phyloP scores from a whole-genome alignment of 2,113 vertebrate species.

The Chiloscyllium plagiosum region DNA sequence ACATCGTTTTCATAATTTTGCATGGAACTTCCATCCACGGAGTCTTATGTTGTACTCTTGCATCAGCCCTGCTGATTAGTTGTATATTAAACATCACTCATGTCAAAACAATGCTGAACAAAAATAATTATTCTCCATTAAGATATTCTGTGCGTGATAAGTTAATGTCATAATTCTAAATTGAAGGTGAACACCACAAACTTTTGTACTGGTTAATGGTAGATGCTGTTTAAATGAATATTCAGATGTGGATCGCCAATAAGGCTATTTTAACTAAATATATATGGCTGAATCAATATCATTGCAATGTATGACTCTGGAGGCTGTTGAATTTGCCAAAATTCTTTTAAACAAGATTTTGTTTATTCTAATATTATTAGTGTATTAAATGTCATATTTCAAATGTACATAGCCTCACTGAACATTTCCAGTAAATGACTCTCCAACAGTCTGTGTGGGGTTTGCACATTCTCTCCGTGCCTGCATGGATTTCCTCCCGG shows the following conservation, averaged over 20 bases:
- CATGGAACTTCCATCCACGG: too few species aligned
- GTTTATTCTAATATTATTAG: neutral
- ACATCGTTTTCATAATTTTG: too few species aligned
- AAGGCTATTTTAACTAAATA: neutral
- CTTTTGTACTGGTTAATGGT: neutral
- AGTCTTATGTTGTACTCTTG: too few species aligned
- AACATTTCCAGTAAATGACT: neutral
- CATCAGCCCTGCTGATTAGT: too few species aligned
- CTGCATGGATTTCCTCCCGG: too few species aligned
- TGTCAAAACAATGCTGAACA: neutral
- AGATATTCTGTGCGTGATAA: neutral
- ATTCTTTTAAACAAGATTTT: too few species aligned
- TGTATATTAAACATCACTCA: neutral
- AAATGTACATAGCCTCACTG: neutral
- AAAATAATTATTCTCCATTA: too few species aligned
- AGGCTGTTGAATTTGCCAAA: neutral
- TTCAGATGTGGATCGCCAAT: neutral
- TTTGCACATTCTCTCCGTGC: too few species aligned
- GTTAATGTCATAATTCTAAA: neutral
- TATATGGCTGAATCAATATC: too few species aligned
- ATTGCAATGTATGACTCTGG: neutral
- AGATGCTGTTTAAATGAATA: neutral
- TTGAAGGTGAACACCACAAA: neutral
- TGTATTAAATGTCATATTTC: too few species aligned
- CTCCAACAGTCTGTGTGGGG: too few species aligned